phyloP scores from a whole-genome alignment of 2,113 vertebrate genomes.

The Caranx melampygus region DNA sequence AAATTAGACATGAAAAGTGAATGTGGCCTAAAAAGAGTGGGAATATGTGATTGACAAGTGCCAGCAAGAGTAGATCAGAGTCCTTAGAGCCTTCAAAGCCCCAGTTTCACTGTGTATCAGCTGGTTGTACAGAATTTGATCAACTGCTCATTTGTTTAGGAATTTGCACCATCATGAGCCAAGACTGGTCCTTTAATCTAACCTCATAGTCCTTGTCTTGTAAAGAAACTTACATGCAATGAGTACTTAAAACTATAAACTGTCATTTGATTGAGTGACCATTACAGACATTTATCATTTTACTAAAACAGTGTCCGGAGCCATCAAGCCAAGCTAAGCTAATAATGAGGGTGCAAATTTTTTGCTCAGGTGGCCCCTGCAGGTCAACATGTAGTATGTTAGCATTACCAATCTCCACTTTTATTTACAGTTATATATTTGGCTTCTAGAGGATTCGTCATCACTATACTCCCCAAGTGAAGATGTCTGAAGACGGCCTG shows the following conservation, averaged over 20 bases:
- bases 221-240: no score
- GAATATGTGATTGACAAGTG: background rate
- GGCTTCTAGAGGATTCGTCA: background rate
- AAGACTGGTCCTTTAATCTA: background rate
- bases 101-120: background rate
- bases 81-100: background rate
- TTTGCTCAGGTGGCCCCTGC: background rate
- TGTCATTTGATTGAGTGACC: no score
- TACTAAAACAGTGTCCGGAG: no score
- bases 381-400: background rate
- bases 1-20: constrained; percentile 4
- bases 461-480: constrained; percentile 26
- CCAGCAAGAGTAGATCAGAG: background rate
- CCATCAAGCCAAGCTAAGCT: no score
- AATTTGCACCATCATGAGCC: background rate
- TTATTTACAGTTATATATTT: constrained; percentile 29
- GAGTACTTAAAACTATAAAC: no score
- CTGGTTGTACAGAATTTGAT: background rate
- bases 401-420: background rate
- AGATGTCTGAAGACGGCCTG: constrained; percentile 21
- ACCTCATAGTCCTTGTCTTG: background rate
- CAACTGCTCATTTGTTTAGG: background rate
- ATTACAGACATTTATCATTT: no score
- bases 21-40: background rate
- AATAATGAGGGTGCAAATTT: no score